Conservation (phyloP, 2,113 vertebrate species). For the Circaetus cinerascens region DNA sequence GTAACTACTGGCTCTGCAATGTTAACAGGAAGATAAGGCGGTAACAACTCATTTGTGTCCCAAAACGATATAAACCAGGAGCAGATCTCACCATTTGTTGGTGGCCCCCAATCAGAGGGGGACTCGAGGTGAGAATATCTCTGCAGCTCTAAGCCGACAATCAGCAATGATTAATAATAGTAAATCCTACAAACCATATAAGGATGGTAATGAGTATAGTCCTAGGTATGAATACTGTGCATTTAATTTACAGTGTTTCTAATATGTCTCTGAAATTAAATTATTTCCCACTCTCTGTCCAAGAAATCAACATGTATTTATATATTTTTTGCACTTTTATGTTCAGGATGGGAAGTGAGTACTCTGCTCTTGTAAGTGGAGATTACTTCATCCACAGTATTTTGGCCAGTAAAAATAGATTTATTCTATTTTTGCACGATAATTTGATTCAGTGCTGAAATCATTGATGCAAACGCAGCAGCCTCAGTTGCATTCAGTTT, state of each 20-base stretch:
- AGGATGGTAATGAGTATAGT: too few relatives aligned
- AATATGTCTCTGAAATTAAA: neutral
- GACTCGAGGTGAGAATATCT: neutral
- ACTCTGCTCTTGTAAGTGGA: neutral
- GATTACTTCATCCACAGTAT: neutral
- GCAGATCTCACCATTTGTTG: neutral
- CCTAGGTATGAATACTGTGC: neutral
- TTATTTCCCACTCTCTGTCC: neutral
- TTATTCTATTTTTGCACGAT: neutral
- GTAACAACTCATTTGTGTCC: neutral
- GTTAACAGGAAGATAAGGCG: neutral
- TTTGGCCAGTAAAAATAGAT: neutral
- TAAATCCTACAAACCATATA: neutral
- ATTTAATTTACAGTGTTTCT: neutral
- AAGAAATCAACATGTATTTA: neutral
- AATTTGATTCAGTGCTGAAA: neutral
- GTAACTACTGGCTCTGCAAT: neutral
- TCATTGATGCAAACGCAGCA: neutral
- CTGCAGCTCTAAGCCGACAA: neutral
- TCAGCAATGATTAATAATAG: neutral
- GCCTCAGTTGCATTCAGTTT: neutral
- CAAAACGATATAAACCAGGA: neutral
- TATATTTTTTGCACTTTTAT: neutral
- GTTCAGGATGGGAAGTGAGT: neutral
- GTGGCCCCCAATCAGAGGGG: neutral